Base-by-base conservation (phyloP, 1,140 invertebrate species). In the Bilobella aurantiaca region DNA sequence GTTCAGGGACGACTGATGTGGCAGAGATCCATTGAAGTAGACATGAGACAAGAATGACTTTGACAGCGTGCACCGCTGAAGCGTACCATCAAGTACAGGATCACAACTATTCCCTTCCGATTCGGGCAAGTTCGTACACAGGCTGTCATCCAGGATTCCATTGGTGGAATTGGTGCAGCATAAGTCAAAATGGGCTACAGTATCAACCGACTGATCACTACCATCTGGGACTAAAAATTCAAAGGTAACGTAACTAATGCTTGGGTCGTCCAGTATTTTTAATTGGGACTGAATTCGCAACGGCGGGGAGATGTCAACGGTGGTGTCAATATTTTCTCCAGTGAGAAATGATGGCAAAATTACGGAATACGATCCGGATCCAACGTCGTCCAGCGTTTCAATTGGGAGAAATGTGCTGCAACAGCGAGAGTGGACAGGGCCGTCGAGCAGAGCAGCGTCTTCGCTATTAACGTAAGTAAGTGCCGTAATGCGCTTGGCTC, bases 321-420 rank as follows among this genome's bases (percentile, higher is more conserved):
- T 16, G 1, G 61, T 49, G 42, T 47, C 21, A 27, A 67, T 27
- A 3, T 21, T 12, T 58, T 58, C 69, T 18, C 49, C 32, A 18
- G 69, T 70, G 61, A 12, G 29, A 21, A 70, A 70, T 23, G 59
- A 58, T 5, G 65, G 69, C 12, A 67, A 23, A 18, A 63, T 21
- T 0, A 16, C 1, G 8, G 47, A 29, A 32, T 69, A 63, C 37
- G 16, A 53, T 0, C 25, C 30, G 2, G 21, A 18, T 8, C 58
- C 58, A 1, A 18, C 21, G 21, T 27, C 16, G 1, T 18, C 30
- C 32, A 23, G 5, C 2, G n/a, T 28, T 23, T 46, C 23, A 16
- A 67, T 23, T 3, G 58, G 58, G 5, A 70, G 56, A 3, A 8
- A 28, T 21, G 31, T 46, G 28, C 69, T 65, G 46, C 69, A 70